Base-by-base conservation (phyloP, 2,113 vertebrate genomes). In the Tragulus kanchil region DNA sequence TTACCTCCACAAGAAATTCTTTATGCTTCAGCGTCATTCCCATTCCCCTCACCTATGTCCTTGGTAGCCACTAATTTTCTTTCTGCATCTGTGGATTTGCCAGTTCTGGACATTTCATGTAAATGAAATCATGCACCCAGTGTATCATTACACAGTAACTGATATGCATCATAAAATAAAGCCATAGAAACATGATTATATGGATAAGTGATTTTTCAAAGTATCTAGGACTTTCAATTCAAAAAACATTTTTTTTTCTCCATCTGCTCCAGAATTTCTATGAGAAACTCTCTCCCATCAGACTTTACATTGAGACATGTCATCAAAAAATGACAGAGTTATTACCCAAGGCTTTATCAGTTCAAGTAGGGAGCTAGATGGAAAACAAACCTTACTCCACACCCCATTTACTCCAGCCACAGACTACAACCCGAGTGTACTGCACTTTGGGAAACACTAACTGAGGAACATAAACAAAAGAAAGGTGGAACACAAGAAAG, bases 301-400 rank as follows among this genome's bases (percentile, higher is more conserved):
- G 77, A 95, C n/a, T 89, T 71, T n/a, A 92, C 61, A 83, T 25
- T 64, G n/a, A 95, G 25, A 83, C 25, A 5, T 65, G 36, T 62
- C 67, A 77, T 28, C 25, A 64, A 91, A n/a, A 88, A 84, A 84
- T 5, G 88, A 93, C 0, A 69, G 19, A 23, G 31, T 85, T 92
- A 89, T 6, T 23, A 25, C 56, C 54, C 73, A 54, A 92, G 48
- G 56, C 15, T 88, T 3, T 71, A 64, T 26, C 75, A 93, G 26
- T 16, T 69, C 48, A 25, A 48, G 25, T 28, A 77, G 48, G 73
- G 50, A 48, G 16, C 11, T 17, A 1, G 42, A 45, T 86, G 23
- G 65, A n/a, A n/a, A n/a, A 78, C 62, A 93, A 73, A 65, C 13
- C 31, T 56, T 90, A 69, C 42, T 96, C n/a, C 59, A 52, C 4